Conservation (phyloP, 2,113 vertebrate species). For the Myiozetetes cayanensis region DNA sequence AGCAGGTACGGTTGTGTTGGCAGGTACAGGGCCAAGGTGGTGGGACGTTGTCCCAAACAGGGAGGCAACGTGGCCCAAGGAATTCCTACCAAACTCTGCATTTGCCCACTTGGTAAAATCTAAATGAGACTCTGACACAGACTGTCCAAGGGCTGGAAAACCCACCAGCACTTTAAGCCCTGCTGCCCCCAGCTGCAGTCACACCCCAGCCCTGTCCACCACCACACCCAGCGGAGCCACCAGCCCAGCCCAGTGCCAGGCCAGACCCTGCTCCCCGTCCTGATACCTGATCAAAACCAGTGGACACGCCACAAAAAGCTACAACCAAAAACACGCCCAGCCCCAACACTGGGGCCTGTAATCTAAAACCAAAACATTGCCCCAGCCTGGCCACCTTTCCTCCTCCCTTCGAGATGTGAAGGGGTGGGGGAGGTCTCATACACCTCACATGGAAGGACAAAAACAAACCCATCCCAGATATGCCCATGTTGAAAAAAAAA, state of each 20-base stretch:
- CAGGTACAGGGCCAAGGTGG: not conserved
- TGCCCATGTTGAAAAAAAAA: conserved; percentile 59
- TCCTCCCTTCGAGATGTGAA: not conserved
- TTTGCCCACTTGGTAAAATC: not conserved
- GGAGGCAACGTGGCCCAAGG: not conserved
- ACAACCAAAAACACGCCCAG: not conserved
- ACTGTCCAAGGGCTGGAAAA: not conserved
- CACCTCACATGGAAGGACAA: conserved; percentile 66
- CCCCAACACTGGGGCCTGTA: not conserved
- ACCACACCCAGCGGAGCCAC: not conserved
- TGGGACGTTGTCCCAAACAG: not conserved
- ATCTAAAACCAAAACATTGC: conserved; percentile 25
- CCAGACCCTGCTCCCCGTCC: not conserved
- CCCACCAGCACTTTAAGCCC: not conserved
- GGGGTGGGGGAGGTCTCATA: conserved; percentile 25
- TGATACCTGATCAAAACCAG: not conserved
- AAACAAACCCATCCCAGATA: conserved; percentile 77
- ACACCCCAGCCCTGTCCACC: not conserved
- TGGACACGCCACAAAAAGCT: not conserved
- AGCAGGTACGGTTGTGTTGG: not conserved
- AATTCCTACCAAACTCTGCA: not conserved
- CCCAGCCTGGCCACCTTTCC: not conserved
- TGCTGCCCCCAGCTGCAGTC: accelerated
- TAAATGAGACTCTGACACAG: not conserved
- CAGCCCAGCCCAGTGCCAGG: not conserved